Percentiles rank a stretch among this genome's conserved stretches.
Evolutionary conservation across 2,797 vertebrate genomes (phyloP).

Genomic region (Oceanodroma leucorhoa): DNA sequence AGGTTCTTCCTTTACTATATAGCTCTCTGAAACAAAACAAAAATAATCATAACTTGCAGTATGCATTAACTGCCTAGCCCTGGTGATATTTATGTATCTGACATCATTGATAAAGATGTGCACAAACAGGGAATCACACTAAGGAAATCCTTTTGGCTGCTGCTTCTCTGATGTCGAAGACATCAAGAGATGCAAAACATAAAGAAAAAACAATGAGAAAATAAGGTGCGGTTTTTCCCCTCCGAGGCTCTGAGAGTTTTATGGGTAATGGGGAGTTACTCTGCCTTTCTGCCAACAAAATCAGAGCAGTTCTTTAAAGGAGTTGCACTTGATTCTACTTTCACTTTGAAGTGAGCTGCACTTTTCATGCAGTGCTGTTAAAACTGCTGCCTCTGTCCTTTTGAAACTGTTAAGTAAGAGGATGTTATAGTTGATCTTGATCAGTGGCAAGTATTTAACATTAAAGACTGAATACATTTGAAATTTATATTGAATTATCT

Average conservation of each 20-base stretch:
- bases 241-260: not conserved
- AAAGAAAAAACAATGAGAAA: not conserved
- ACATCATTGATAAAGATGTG: not conserved
- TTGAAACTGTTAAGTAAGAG: not conserved
- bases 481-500: not conserved
- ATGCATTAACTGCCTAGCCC: not conserved
- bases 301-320: not conserved
- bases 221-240: not conserved
- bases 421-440: not conserved
- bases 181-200: not conserved
- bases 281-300: not conserved
- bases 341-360: not conserved
- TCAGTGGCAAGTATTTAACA: not conserved
- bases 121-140: not conserved
- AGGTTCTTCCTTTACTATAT: not conserved
- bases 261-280: not conserved
- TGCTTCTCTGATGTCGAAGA: not conserved
- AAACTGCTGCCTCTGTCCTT: not conserved
- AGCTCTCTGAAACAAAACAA: not conserved
- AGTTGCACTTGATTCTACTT: not conserved
- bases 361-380: not conserved
- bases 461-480: not conserved
- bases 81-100: not conserved
- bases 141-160: not conserved
- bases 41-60: not conserved